Base-by-base conservation (phyloP, 2,888 invertebrate genomes). In the Tortrix viridana region DNA sequence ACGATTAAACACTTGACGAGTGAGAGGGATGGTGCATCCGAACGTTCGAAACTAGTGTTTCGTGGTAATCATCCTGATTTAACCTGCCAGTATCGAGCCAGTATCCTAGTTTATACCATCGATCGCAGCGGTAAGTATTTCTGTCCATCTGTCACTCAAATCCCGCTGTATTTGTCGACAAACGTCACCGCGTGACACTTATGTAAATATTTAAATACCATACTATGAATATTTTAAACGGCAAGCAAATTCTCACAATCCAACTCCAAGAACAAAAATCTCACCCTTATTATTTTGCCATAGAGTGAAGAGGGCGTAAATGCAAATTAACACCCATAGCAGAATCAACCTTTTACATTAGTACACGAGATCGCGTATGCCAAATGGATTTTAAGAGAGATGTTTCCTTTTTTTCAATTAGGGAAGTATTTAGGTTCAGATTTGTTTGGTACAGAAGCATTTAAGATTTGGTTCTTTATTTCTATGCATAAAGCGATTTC, bases 161-260 rank as follows among this genome's bases (percentile, higher is more conserved):
- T 41, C 41, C 41, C 88, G 85, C 89, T 85, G 85, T 86, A 82
- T 84, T 89, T 90, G 91, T 92, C 90, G 89, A 85, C 88, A 89
- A 87, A 85, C 85, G 90, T 90, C 89, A 88, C 85, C 80, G 86
- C 86, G 89, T 92, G 92, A 92, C 90, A 92, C 92, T 92, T 92
- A 92, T 92, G 92, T 91, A 92, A 92, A 92, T 92, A 93, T 92
- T 92, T 92, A 93, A 92, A 93, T 92, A 92, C 92, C 92, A 92
- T 92, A 89, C 92, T 92, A 93, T 93, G 92, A 93, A 93, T 93
- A 93, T 93, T 91, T 93, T 93, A 93, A 92, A 89, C 82, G 88
- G 85, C 81, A 88, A 89, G 90, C 87, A 90, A 90, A 90, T 78
- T 82, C 75, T 75, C 74, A 75, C 83, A 81, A 77, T 74, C 77